Base-by-base conservation (phyloP, 2,888 invertebrate species). In the Parascotia fuliginaria region DNA sequence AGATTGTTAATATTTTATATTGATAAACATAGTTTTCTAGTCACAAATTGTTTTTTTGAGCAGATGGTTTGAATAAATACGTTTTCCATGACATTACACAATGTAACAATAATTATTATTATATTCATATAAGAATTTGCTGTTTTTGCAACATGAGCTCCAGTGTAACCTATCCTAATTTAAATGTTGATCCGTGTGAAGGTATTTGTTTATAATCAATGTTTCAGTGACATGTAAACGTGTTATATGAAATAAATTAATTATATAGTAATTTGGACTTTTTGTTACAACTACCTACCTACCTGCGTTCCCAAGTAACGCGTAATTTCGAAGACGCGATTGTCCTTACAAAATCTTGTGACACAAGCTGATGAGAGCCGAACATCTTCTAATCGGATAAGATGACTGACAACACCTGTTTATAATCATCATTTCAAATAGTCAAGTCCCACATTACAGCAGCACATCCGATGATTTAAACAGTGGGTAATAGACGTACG, bases 181-280 rank as follows among this genome's bases (percentile, higher is more conserved):
- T 74, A 48, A 74, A 81, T 81, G 81, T 85, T 83, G 73, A 79
- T 79, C 79, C 70, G 73, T 79, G 77, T 82, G 76, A 81, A 80
- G 76, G 60, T 71, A 73, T 75, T 73, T 72, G 61, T 70, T 64
- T 70, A 51, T 64, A 59, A 55, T 66, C 48, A 55, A 52, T 66
- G 60, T 70, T 65, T 74, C 65, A 69, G 57, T 57, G 55, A 59
- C 72, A 70, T 68, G 68, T 68, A 70, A 68, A 70, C 68, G 45
- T 68, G 68, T 68, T 70, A 55, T 59, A 62, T 63, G 68, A 70
- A 75, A 73, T 73, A 75, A 75, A 75, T 63, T 59, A 60, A 67
- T 63, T 62, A 57, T 66, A 67, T 66, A 61, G 54, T 45, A 55
- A 24, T 42, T 12, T n/a, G 32, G 29, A 45, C 34, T 59, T 55